phyloP scores from a whole-genome alignment of 2,888 invertebrate genomes.

The Esperia sulphurella region DNA sequence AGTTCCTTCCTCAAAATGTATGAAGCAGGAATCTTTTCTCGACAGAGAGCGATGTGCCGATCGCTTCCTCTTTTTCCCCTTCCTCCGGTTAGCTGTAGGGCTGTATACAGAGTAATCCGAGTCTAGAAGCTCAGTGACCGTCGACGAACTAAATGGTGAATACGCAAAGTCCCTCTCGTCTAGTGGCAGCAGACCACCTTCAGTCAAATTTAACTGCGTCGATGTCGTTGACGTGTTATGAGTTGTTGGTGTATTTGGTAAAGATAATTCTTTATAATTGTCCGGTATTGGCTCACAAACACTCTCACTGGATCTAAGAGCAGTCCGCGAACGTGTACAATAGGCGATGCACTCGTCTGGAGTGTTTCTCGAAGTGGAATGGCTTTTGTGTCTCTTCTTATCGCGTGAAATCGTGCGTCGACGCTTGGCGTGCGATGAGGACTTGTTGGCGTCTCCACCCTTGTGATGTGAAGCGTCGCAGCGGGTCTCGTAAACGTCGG shows the following conservation, averaged over 20 bases:
- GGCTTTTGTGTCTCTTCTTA: constrained; percentile 59
- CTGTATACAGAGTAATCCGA: constrained; percentile 75
- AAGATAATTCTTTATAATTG: constrained; percentile 39
- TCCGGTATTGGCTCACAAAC: constrained; percentile 54
- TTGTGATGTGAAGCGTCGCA: constrained; percentile 57
- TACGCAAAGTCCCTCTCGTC: constrained; percentile 75
- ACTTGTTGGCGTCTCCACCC: constrained; percentile 54
- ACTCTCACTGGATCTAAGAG: constrained; percentile 67
- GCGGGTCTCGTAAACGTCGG: constrained; percentile 74
- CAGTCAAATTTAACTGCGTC: constrained; percentile 43
- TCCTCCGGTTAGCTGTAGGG: constrained; percentile 59
- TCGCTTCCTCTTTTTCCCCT: constrained; percentile 71
- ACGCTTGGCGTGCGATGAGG: constrained; percentile 44
- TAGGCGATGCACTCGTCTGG: constrained; percentile 67
- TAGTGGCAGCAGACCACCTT: constrained; percentile 67
- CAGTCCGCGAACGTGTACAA: constrained; percentile 72
- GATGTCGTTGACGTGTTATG: constrained; percentile 42
- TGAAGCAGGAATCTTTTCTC: constrained; percentile 55
- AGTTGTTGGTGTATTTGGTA: constrained; percentile 35
- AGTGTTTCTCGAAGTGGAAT: constrained; percentile 39
- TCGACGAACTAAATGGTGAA: constrained; percentile 73
- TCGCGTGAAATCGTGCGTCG: constrained; percentile 66
- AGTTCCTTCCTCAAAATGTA: constrained; percentile 57
- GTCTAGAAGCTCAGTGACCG: constrained; percentile 68
- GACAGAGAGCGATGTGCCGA: constrained; percentile 62